Conservation (phyloP, 2,888 invertebrate species). For the Calameuta filiformis region DNA sequence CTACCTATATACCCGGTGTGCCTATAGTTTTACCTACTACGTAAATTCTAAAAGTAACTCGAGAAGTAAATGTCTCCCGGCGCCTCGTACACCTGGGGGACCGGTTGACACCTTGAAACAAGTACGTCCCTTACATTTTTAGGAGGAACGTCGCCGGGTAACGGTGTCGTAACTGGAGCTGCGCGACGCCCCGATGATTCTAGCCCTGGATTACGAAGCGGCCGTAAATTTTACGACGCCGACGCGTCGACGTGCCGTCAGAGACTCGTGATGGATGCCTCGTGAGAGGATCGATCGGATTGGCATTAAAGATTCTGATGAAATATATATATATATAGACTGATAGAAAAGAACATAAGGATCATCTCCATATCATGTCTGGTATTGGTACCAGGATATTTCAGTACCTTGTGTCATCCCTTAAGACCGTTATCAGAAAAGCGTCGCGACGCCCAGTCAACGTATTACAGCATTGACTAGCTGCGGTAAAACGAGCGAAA, state of each 20-base stretch:
- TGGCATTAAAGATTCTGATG: background rate
- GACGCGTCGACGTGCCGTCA: background rate
- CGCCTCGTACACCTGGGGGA: conserved; percentile 4
- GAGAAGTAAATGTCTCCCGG: background rate
- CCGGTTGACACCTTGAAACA: conserved; percentile 5
- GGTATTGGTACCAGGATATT: background rate
- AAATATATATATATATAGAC: background rate
- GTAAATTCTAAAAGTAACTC: conserved; percentile 3
- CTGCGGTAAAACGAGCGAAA: too few relatives aligned
- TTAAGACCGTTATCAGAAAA: background rate
- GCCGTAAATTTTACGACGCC: conserved; percentile 3
- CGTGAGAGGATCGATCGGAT: background rate
- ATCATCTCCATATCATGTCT: background rate
- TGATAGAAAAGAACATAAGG: too few relatives aligned
- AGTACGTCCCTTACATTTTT: conserved; percentile 7
- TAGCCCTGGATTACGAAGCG: background rate
- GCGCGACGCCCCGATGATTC: background rate
- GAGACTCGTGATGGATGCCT: background rate
- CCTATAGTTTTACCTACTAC: background rate
- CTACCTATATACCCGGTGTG: background rate
- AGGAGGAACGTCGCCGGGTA: background rate
- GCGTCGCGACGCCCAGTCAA: background rate
- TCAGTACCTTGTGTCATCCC: background rate
- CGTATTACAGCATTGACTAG: background rate
- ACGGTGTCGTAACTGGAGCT: background rate